These are phyloP conservation scores for Chroicocephalus ridibundus DNA, from an alignment of 2,113 vertebrate genomes.

Conservation along the genomic window DNA sequence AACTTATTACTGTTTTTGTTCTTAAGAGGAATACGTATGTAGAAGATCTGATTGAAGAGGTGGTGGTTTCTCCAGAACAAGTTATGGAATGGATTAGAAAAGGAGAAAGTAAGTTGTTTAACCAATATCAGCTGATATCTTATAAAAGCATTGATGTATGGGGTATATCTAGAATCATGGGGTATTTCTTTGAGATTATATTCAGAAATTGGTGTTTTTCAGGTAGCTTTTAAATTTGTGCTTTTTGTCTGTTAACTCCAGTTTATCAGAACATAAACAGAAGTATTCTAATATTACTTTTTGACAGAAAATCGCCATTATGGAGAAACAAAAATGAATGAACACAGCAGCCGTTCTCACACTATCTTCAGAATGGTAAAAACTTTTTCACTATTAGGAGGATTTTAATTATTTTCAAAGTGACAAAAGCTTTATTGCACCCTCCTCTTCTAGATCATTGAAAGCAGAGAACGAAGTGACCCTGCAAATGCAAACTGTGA, in stretches of 20 bases:
- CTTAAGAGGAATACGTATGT: constrained; percentile 91
- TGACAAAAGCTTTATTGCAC: background rate
- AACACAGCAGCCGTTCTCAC: constrained; percentile 94
- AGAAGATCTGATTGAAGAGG: constrained; percentile 90
- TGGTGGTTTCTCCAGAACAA: constrained; percentile 85
- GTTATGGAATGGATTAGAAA: constrained; percentile 89
- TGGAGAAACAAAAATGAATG: constrained; percentile 95
- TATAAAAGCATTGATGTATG: background rate
- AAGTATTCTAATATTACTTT: background rate
- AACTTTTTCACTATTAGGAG: background rate
- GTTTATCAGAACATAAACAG: background rate
- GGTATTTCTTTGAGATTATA: background rate
- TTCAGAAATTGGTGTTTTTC: background rate
- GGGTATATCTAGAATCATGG: background rate
- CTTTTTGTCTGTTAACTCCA: background rate
- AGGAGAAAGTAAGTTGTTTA: constrained; percentile 88
- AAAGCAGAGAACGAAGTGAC: constrained; percentile 89
- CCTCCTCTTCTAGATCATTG: constrained; percentile 82
- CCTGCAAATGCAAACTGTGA: constrained; percentile 80
- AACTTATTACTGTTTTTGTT: background rate
- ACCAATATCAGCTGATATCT: background rate
- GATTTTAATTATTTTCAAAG: background rate
- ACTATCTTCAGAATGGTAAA: constrained; percentile 96
- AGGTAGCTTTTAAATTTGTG: background rate
- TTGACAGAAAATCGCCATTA: constrained; percentile 90